These are phyloP conservation scores for Batillaria attramentaria DNA, from an alignment of 1,140 invertebrate species.

Conservation along the genomic window DNA sequence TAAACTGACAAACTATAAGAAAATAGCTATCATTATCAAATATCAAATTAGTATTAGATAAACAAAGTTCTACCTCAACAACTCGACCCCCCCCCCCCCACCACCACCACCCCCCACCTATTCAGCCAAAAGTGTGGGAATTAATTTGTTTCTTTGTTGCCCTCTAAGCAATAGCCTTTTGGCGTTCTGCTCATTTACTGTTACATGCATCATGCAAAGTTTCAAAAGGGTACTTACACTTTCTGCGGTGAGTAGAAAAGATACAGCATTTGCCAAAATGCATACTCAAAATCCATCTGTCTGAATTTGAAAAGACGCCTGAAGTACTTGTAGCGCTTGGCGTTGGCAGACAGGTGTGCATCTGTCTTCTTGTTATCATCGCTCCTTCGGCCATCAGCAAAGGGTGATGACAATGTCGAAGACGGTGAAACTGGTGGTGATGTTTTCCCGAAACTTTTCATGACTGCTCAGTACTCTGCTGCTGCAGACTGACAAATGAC, in stretches of 20 bases:
- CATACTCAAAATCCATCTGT: constrained; percentile 99
- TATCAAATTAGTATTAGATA: too few species aligned
- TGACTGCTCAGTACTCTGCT: constrained; percentile 27
- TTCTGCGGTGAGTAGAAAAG: constrained; percentile 96
- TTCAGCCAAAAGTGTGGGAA: too few species aligned
- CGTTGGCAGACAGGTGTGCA: constrained; percentile 78
- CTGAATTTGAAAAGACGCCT: constrained; percentile 90
- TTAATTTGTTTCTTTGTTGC: too few species aligned
- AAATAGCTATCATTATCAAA: too few species aligned
- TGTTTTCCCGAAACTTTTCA: constrained; percentile 52
- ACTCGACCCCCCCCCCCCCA: too few species aligned
- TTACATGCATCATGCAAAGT: too few species aligned
- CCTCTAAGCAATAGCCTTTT: too few species aligned
- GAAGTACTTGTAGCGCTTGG: constrained; percentile 94
- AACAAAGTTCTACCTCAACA: too few species aligned
- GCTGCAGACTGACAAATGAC: neutral
- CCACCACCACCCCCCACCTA: too few species aligned
- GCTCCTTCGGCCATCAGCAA: constrained; percentile 39
- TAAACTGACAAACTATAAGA: too few species aligned
- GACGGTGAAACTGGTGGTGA: constrained; percentile 61
- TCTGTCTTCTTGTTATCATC: constrained; percentile 42
- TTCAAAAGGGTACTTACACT: constrained; percentile 84
- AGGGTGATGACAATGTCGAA: constrained; percentile 47
- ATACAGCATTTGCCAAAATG: constrained; percentile 98
- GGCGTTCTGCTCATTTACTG: too few species aligned